Percentiles rank a stretch among this genome's conserved stretches.
Conservation (phyloP, 2,888 invertebrate genomes). For the Lottia scabra region DNA sequence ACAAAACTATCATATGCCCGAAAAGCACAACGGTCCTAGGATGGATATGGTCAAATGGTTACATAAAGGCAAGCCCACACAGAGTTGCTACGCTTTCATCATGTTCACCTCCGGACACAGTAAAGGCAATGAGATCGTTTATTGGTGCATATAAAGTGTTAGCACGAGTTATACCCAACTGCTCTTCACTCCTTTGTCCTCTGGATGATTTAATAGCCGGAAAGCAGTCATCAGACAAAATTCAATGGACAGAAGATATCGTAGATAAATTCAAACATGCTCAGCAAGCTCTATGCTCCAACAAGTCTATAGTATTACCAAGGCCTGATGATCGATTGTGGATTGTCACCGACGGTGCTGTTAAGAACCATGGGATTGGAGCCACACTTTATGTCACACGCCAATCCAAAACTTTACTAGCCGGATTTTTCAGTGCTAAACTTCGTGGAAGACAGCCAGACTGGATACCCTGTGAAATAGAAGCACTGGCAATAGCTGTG, state of each 20-base stretch:
- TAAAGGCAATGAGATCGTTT: background rate
- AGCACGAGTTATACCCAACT: slow-evolving; percentile 20
- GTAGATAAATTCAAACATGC: slow-evolving; percentile 25
- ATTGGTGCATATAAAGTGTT: slow-evolving; percentile 21
- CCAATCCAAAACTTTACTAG: background rate
- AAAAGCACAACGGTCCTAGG: slow-evolving; percentile 24
- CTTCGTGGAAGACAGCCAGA: no score
- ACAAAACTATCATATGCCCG: slow-evolving; percentile 24
- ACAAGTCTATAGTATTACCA: slow-evolving; percentile 18
- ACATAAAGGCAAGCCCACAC: slow-evolving; percentile 26
- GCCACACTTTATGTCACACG: background rate
- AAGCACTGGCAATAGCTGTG: no score
- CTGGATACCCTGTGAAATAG: no score
- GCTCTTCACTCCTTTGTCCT: slow-evolving; percentile 24
- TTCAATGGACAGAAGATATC: slow-evolving; percentile 24
- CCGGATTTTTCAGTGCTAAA: no score
- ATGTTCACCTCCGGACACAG: slow-evolving; percentile 4
- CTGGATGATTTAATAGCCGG: slow-evolving; percentile 20
- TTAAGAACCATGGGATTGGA: slow-evolving; percentile 13
- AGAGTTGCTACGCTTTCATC: slow-evolving; percentile 1
- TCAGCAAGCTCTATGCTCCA: background rate
- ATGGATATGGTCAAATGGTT: slow-evolving; percentile 32
- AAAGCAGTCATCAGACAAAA: slow-evolving; percentile 18
- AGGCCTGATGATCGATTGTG: slow-evolving; percentile 19
- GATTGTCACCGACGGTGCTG: slow-evolving; percentile 21